Conservation (phyloP, 2,888 invertebrate genomes). For the Alsophila aescularia region DNA sequence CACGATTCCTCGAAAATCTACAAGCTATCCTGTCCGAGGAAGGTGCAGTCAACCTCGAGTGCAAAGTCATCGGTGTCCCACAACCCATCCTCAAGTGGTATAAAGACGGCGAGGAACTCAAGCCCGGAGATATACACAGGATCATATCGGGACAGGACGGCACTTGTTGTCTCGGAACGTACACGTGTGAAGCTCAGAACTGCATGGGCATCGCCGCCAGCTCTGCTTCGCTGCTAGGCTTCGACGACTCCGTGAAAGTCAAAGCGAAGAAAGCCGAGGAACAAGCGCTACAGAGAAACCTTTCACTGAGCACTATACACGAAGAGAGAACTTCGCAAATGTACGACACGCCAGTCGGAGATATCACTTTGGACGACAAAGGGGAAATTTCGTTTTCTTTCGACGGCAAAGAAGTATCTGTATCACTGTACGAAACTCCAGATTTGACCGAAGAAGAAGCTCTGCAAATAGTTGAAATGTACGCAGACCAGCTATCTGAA, state of each 20-base stretch:
- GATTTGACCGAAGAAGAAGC: slow-evolving; percentile 97
- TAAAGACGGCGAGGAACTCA: slow-evolving; percentile 94
- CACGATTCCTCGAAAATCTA: slow-evolving; percentile 93
- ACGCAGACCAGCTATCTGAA: slow-evolving; percentile 95
- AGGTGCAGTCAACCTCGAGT: slow-evolving; percentile 95
- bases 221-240: slow-evolving; percentile 94
- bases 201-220: slow-evolving; percentile 96
- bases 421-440: slow-evolving; percentile 95
- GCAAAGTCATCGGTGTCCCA: slow-evolving; percentile 96
- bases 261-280: slow-evolving; percentile 81
- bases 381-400: slow-evolving; percentile 96
- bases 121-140: slow-evolving; percentile 95
- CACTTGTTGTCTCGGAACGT: slow-evolving; percentile 94
- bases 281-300: slow-evolving; percentile 87
- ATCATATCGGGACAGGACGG: slow-evolving; percentile 96
- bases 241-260: slow-evolving; percentile 88
- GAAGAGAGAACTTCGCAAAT: slow-evolving; percentile 95
- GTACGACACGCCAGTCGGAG: slow-evolving; percentile 92
- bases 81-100: slow-evolving; percentile 96
- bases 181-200: slow-evolving; percentile 95
- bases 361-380: slow-evolving; percentile 91
- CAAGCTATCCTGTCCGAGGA: slow-evolving; percentile 94
- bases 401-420: slow-evolving; percentile 95
- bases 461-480: slow-evolving; percentile 96
- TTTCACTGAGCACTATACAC: slow-evolving; percentile 95